These are phyloP conservation scores for Dendronephthya gigantea DNA, from an alignment of 64 coral and sea anemone species.

Conservation along the genomic window DNA sequence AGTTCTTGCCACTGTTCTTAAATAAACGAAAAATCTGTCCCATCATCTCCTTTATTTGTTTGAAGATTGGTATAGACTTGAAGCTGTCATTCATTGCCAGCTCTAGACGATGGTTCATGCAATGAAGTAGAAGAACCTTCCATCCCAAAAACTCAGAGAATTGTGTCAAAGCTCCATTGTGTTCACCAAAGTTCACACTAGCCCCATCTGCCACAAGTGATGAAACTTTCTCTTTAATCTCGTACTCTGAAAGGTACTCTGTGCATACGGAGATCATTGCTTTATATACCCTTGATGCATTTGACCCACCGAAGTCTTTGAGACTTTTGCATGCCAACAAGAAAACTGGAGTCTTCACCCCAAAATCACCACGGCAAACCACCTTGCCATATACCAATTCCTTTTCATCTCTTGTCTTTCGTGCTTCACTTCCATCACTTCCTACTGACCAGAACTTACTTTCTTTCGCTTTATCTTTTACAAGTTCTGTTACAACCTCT, in stretches of 20 bases:
- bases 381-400: constrained; percentile 51
- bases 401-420: constrained; percentile 50
- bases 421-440: constrained; percentile 55
- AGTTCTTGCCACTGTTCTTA: constrained; percentile 40
- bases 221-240: constrained; percentile 46
- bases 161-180: constrained; percentile 52
- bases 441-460: constrained; percentile 48
- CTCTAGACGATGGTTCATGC: constrained; percentile 42
- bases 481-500: constrained; percentile 44
- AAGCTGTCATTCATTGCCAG: constrained; percentile 47
- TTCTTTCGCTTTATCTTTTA: constrained; percentile 49
- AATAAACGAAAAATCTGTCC: constrained; percentile 48
- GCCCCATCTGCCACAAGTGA: constrained; percentile 43
- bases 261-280: constrained; percentile 43
- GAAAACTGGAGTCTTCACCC: constrained; percentile 44
- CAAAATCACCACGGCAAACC: constrained; percentile 52
- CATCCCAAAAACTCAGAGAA: constrained; percentile 43
- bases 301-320: constrained; percentile 46
- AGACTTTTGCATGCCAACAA: constrained; percentile 45
- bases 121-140: constrained; percentile 48
- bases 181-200: constrained; percentile 47
- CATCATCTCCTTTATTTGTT: constrained; percentile 51
- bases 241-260: constrained; percentile 47
- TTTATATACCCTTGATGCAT: constrained; percentile 41
- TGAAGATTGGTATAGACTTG: constrained; percentile 34